Evolutionary conservation across 2,888 invertebrate genomes (phyloP).

Genomic region (Aphrophora alni): DNA sequence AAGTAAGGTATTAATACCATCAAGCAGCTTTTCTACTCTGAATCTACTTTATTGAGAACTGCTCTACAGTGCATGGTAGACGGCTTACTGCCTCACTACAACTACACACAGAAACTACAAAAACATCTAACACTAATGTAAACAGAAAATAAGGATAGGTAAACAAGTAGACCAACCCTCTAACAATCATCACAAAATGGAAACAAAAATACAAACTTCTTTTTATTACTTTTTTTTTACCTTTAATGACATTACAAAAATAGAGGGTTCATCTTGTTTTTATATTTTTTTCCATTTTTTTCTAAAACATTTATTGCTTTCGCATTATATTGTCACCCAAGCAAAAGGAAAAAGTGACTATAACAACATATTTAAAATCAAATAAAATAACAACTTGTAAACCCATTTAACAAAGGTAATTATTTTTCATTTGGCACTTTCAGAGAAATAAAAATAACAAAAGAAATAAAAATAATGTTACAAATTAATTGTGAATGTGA

Average conservation of each 20-base stretch:
- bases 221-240: conserved; percentile 45
- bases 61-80: conserved; percentile 60
- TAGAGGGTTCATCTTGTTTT: conserved; percentile 49
- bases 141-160: conserved; percentile 42
- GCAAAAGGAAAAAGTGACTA: conserved; percentile 49
- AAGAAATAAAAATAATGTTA: background rate
- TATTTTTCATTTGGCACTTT: conserved; percentile 17
- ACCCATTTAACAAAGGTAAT: background rate
- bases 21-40: conserved; percentile 62
- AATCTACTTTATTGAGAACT: conserved; percentile 64
- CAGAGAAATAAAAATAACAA: conserved; percentile 15
- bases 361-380: conserved; percentile 16
- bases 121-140: conserved; percentile 51
- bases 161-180: conserved; percentile 40
- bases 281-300: conserved; percentile 41
- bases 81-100: conserved; percentile 45
- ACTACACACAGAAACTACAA: conserved; percentile 52
- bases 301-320: conserved; percentile 50
- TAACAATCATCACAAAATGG: conserved; percentile 27
- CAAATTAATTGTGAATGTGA: conserved; percentile 22
- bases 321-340: conserved; percentile 50
- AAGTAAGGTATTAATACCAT: conserved; percentile 47
- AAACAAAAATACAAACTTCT: conserved; percentile 43
- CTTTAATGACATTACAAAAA: conserved; percentile 50
- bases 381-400: background rate